Conservation (phyloP, 2,888 invertebrate species). For the Celastrina argiolus region DNA sequence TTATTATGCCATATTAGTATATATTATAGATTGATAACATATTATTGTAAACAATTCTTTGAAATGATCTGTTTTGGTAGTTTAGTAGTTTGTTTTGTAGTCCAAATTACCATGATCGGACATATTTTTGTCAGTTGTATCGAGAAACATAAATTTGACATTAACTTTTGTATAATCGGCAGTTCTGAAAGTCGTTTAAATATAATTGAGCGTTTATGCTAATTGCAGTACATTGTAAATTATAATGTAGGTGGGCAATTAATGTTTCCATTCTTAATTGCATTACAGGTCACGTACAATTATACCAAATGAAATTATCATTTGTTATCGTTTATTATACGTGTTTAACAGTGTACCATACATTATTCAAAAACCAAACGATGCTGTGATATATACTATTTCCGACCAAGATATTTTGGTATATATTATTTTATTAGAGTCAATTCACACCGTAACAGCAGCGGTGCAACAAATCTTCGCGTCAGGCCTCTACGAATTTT, state of each 20-base stretch:
- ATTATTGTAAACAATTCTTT: no score
- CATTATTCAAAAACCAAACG: not conserved
- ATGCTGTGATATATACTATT: not conserved
- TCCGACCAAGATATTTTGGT: no score
- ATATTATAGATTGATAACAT: no score
- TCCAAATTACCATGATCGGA: not conserved
- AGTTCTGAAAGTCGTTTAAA: constrained; percentile 5
- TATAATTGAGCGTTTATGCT: constrained; percentile 3
- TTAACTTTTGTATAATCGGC: not conserved
- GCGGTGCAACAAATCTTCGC: no score
- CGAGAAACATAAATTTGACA: not conserved
- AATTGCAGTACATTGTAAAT: constrained; percentile 7
- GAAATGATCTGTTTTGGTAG: no score
- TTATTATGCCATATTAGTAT: no score
- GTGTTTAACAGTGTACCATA: not conserved
- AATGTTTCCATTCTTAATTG: constrained; percentile 6
- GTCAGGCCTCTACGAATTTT: no score
- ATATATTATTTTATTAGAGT: no score
- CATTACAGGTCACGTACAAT: not conserved
- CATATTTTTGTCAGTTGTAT: not conserved
- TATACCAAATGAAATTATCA: constrained; percentile 2
- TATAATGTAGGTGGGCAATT: not conserved
- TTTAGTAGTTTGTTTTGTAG: no score
- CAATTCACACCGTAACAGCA: no score
- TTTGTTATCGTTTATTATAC: not conserved